Conservation (phyloP, 2,888 invertebrate genomes). For the Leptodirus hochenwartii region DNA sequence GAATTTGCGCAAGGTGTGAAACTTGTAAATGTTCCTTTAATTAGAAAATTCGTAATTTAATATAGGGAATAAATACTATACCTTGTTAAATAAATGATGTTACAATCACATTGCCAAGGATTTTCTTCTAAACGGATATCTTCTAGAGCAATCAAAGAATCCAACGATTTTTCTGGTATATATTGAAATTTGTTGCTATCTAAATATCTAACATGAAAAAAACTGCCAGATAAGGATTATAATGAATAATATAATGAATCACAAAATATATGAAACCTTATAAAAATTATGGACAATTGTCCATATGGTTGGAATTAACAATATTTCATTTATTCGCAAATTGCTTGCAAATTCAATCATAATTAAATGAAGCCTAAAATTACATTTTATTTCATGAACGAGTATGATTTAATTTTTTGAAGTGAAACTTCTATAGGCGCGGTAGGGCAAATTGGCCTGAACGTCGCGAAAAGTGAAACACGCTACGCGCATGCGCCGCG, state of each 20-base stretch:
- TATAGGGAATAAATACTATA: constrained; percentile 22
- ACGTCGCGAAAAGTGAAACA: too few species aligned
- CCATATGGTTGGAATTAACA: too few species aligned
- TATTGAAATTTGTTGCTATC: constrained; percentile 56
- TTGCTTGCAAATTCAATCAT: constrained; percentile 2
- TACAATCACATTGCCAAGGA: constrained; percentile 69
- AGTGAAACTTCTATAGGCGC: too few species aligned
- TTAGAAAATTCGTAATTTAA: neutral
- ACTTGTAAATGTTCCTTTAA: too few species aligned
- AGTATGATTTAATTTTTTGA: neutral
- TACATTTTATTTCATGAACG: neutral
- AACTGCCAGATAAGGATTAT: too few species aligned
- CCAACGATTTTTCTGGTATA: constrained; percentile 46
- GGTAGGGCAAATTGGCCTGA: too few species aligned
- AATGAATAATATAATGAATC: too few species aligned
- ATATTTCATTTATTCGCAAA: constrained; percentile 7
- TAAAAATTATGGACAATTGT: too few species aligned
- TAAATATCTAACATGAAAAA: constrained; percentile 38
- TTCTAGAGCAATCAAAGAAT: constrained; percentile 40
- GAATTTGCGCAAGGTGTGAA: too few species aligned
- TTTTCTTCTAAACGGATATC: constrained; percentile 56
- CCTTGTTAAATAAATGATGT: constrained; percentile 51
- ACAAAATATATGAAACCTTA: too few species aligned
- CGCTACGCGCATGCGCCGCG: too few species aligned
- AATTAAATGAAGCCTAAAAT: constrained; percentile 2